Evolutionary conservation across 2,113 vertebrate genomes (phyloP).

Genomic region (Microtus richardsoni): DNA sequence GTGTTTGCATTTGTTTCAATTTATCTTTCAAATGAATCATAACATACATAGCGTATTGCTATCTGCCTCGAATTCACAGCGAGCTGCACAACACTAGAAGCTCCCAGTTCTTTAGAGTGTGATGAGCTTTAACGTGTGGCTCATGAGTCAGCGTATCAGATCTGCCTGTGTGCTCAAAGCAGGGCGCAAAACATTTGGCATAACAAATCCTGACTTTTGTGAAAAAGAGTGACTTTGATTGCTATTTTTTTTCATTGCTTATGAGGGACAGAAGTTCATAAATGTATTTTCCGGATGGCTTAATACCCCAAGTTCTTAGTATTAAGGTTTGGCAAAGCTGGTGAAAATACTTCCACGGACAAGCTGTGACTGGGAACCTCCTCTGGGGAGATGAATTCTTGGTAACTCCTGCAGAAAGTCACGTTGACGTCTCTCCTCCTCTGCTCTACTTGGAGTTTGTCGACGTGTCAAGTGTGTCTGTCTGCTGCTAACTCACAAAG

Average conservation of each 20-base stretch:
- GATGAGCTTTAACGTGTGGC: background rate
- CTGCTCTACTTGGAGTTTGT: background rate
- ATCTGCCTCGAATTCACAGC: conserved; percentile 16
- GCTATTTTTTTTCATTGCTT: conserved; percentile 27
- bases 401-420: conserved; percentile 2
- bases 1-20: conserved; percentile 5
- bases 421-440: background rate
- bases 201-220: background rate
- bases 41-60: background rate
- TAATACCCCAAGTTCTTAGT: background rate
- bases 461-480: background rate
- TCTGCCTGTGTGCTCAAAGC: conserved; percentile 38
- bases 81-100: background rate
- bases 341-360: conserved; percentile 25
- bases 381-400: background rate
- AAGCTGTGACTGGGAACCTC: background rate
- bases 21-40: conserved; percentile 28
- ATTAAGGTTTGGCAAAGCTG: background rate
- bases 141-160: conserved; percentile 49
- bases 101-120: conserved; percentile 52
- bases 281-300: conserved; percentile 49
- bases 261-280: conserved; percentile 30
- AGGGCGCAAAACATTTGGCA: background rate
- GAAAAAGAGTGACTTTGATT: background rate
- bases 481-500: background rate